Evolutionary conservation across 2,113 vertebrate species (phyloP).

Genomic region (Cephalophus harveyi): DNA sequence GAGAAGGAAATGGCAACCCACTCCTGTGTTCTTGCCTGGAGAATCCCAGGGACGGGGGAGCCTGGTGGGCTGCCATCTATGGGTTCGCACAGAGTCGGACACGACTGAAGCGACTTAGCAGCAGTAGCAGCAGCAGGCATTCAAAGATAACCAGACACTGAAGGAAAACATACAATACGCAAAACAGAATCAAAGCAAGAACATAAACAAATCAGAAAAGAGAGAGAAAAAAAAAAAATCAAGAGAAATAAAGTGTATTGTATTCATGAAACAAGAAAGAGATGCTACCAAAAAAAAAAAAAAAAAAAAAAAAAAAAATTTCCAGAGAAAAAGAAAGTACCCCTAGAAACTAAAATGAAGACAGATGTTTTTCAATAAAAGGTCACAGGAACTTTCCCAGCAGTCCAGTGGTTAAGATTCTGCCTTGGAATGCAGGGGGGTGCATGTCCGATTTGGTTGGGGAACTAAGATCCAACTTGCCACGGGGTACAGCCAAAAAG

Average conservation of each 20-base stretch:
- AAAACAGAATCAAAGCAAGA: conserved; percentile 14
- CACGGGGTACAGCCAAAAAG: not conserved
- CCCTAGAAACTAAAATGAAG: not conserved
- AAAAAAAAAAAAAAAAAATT: not conserved
- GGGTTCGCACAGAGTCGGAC: too few relatives aligned
- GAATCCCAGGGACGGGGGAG: too few relatives aligned
- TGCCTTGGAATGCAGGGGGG: not conserved
- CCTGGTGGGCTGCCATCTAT: too few relatives aligned
- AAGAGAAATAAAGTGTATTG: not conserved
- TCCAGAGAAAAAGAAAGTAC: not conserved
- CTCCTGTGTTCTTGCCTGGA: too few relatives aligned
- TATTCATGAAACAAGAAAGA: not conserved
- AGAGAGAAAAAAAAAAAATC: not conserved
- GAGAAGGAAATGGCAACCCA: too few relatives aligned
- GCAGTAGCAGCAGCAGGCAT: not conserved
- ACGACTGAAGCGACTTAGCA: too few relatives aligned
- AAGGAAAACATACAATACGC: not conserved
- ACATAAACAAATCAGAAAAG: not conserved
- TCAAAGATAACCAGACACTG: not conserved
- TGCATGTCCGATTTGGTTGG: not conserved
- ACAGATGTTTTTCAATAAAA: not conserved
- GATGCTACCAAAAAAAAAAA: not conserved
- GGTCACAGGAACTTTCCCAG: not conserved
- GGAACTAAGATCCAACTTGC: not conserved
- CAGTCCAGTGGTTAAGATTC: not conserved